Evolutionary conservation across 2,888 invertebrate genomes (phyloP), one percentile per base, ranked within the genome.

Genomic region (Spisula solida): DNA sequence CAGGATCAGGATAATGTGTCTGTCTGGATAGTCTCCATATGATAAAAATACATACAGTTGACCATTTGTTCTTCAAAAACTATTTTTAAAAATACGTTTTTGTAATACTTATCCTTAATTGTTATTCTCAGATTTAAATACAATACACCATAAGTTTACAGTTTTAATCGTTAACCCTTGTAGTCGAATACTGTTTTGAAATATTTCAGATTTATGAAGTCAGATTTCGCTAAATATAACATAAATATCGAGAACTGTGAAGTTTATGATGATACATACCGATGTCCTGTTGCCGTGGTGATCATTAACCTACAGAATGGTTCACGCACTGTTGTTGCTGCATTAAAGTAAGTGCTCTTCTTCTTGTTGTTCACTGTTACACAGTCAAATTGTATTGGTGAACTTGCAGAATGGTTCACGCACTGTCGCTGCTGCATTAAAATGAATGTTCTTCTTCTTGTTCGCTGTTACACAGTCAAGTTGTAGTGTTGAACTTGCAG

Each of bases 241-340:
- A 97, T 98, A 16, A 94, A 95, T 66, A 97, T 97, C 84, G 96
- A 97, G 0, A 97, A 97, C 92, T 97, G 97, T 94, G 97, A 97
- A 0, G 95, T 96, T 75, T 95, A 97, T 80, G 96, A 81, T n/a
- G 82, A 55, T 0, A 25, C 18, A n/a, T 81, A 82, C 34, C 85
- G 56, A 79, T 81, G 88, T 85, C 90, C 92, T 0, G 88, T 88
- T 16, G 60, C 90, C 6, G 55, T 88, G 1, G 80, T 90, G 14
- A 81, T 90, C 25, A 88, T 92, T 10, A 92, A 88, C 48, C 8
- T 82, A 55, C 87, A 92, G 70, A 88, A 86, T 80, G 91, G 87
- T 14, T 91, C 89, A 18, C 70, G 92, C 31, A 92, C 92, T 18
- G 88, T 90, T n/a, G 82, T 91, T 82, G 89, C 89, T n/a, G 86